Base-by-base conservation (phyloP, 2,113 vertebrate species). In the Osmerus mordax region DNA sequence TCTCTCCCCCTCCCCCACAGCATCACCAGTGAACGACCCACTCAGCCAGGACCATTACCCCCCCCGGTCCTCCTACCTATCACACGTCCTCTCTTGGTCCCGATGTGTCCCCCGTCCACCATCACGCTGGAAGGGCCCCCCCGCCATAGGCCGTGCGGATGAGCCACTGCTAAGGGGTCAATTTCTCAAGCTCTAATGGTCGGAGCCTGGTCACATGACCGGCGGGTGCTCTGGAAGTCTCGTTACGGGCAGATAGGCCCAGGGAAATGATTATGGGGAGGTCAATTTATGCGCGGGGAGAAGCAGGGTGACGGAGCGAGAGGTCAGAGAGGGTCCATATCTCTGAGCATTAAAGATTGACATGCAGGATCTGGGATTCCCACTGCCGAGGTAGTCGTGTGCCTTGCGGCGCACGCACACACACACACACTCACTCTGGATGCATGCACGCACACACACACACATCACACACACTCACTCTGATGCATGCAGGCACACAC, bases 321-420 rank as follows among this genome's bases (percentile, higher is more conserved):
- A 73, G 88, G 87, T 89, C 87, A 90, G 82, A 83, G 82, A 83
- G 60, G 78, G 73, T 84, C 83, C 81, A 89, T 90, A 88, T 89
- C 87, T 90, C 88, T 82, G 64, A 81, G 87, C 85, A 89, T 90
- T 88, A 92, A 91, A 89, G 88, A 89, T 87, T 87, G 87, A 88
- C 88, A 83, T 88, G 87, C 82, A 87, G 86, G 83, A 85, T 86
- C 83, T 83, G 81, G 87, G 83, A 81, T 77, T 82, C 81, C 73
- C 81, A n/a, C 47, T 60, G 60, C 61, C 56, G 59, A 55, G 54
- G 67, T 18, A 58, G 67, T 64, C 62, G 87, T 82, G 69, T 19
- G 63, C 41, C 80, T 78, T 74, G 7, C 74, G 36, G 36, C 36
- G 36, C 6, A 29, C 74, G 70, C 72, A 72, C 81, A 74, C 76